Base-by-base conservation (phyloP, 2,113 vertebrate genomes). In the Tyrannus savana region DNA sequence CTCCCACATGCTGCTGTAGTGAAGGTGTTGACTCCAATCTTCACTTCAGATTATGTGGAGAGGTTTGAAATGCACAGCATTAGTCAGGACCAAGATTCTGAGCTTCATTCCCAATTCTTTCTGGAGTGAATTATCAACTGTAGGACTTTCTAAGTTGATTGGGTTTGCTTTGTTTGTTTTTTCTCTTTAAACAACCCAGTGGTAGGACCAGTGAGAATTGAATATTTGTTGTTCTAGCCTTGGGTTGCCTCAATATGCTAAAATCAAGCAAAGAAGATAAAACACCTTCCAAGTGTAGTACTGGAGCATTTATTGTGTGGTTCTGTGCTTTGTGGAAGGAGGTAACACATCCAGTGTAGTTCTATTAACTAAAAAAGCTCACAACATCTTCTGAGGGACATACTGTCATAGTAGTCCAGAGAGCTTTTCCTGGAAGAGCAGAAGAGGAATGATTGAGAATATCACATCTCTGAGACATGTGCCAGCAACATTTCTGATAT, bases 41-140 rank as follows among this genome's bases (percentile, higher is more conserved):
- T 75, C 35, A 2, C 8, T 66, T n/a, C 0, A 19, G 7, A 8
- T 74, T 39, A 4, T 14, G 2, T 2, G 2, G 41, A 24, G 42
- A 5, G 5, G 39, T 73, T 23, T 47, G 49, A 69, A 17, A 62
- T 14, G 4, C 3, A 6, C 21, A 33, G 18, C 14, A 3, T 44
- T 39, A 31, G 27, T 31, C 33, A 64, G 52, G 6, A 55, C 33
- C 41, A 24, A 31, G 24, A 25, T 46, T 56, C 74, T 33, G 67
- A 92, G 41, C 37, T 86, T 39, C 16, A 14, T 58, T 86, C 28
- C 30, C 28, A 6, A 1, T 83, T 66, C 25, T 35, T 4, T 30
- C 1, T 52, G 56, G 16, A 63, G 42, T 14, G 41, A 63, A 19
- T 84, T 19, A 47, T 8, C 42, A 62, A 2, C 39, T 64, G 4